Conservation (phyloP, 2,113 vertebrate genomes). For the Ciconia stormi region DNA sequence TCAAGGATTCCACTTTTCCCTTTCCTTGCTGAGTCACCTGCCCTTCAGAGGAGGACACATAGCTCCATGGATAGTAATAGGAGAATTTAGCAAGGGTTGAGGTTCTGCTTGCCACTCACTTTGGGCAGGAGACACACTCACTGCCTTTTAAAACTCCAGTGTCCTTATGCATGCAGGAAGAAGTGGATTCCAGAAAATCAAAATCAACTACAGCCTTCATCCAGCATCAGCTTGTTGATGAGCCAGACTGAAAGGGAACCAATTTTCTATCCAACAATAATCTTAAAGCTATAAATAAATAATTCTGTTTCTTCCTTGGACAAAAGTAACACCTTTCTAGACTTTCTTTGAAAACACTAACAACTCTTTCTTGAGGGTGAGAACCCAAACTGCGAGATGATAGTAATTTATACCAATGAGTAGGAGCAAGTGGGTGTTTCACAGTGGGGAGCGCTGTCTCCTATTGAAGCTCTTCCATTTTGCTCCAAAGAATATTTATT, state of each 20-base stretch:
- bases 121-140: background rate
- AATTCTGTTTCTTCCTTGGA: constrained; percentile 7
- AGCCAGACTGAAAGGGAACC: background rate
- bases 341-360: background rate
- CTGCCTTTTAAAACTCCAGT: background rate
- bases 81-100: background rate
- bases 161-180: background rate
- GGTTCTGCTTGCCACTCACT: background rate
- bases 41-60: background rate
- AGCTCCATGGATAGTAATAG: background rate
- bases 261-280: background rate
- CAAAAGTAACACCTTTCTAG: constrained; percentile 26
- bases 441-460: background rate
- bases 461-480: background rate
- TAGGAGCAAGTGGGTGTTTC: constrained; percentile 11
- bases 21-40: background rate
- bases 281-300: constrained; percentile 30
- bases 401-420: background rate
- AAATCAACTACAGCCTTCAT: background rate
- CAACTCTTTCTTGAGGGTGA: background rate
- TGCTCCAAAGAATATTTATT: background rate
- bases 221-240: background rate
- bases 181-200: background rate
- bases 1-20: background rate
- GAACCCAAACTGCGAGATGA: background rate